Evolutionary conservation across 2,888 invertebrate species (phyloP).

Genomic region (Cheilosia soror): DNA sequence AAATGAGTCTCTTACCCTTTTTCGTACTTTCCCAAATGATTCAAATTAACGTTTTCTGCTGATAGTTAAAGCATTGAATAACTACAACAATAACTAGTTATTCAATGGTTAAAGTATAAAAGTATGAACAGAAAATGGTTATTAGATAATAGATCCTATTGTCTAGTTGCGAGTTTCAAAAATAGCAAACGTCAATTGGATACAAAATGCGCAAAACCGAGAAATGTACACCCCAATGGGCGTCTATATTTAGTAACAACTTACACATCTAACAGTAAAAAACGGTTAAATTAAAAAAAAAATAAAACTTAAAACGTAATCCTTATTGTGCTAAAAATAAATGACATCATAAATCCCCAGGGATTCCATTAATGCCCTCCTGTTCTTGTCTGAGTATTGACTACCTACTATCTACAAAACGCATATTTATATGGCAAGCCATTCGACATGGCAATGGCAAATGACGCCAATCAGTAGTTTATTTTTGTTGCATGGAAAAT

Average conservation of each 20-base stretch:
- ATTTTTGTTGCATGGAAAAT: conserved; percentile 77
- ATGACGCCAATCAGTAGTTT: conserved; percentile 35
- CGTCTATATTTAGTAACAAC: conserved; percentile 8
- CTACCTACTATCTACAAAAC: conserved; percentile 42
- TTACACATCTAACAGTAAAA: conserved; percentile 38
- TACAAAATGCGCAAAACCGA: neutral
- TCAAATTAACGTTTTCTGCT: no score
- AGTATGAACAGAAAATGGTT: no score
- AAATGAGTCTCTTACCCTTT: no score
- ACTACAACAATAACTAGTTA: no score
- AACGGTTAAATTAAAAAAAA: conserved; percentile 1
- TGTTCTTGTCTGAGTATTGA: conserved; percentile 43
- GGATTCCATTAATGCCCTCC: neutral
- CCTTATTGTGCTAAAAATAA: neutral
- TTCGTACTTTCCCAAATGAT: no score
- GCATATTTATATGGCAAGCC: conserved; percentile 27
- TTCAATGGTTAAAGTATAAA: no score
- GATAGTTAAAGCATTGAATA: no score
- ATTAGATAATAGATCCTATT: no score
- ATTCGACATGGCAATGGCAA: conserved; percentile 11
- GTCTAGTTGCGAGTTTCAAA: neutral
- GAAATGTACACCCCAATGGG: neutral
- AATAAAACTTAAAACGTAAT: conserved; percentile 1
- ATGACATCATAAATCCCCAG: neutral
- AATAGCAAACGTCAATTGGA: neutral